Base-by-base conservation (phyloP, 2,888 invertebrate genomes). In the Campopleginae sp. region DNA sequence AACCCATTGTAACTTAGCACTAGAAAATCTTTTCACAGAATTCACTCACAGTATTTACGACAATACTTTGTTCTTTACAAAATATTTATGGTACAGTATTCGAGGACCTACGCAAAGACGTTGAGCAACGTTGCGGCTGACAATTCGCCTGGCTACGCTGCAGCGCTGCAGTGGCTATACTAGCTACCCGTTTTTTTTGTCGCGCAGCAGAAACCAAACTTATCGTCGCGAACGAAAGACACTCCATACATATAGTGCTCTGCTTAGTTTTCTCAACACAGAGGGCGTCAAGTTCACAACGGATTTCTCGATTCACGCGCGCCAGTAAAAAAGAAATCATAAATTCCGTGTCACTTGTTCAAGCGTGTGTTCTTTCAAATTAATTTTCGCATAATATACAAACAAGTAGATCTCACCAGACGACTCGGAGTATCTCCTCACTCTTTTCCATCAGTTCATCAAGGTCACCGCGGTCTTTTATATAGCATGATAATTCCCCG, bases 1-100 rank as follows among this genome's bases (percentile, higher is more conserved):
- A 96, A 89, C 96, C 96, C 96, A 96, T 96, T 80, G 10, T 82
- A 12, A 51, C n/a, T 68, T 61, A 72, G 12, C 51, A 61, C 58
- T 74, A 38, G 19, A 66, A 48, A 19, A 58, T 17, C 44, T 33
- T 6, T 23, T 14, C 10, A 12, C 19, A 42, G 63, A 3, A 38
- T 33, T 12, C 46, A n/a, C 10, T 48, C 14, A 17, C 19, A 8
- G 6, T 23, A 19, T 48, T 17, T 23, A 14, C 12, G 46, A 68
- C 19, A 54, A 68, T 8, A 10, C 12, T 65, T 65, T 12, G 12
- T 38, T 65, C 42, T 38, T 42, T 5, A n/a, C n/a, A 33, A 33
- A n/a, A 65, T 19, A 7, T 42, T 38, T 10, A 10, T 10, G 33
- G 33, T 33, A 42, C 42, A 2, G n/a, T 12, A 42, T 19, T 33